These are phyloP conservation scores for Oostethus manadensis DNA, from an alignment of 2,113 vertebrate species.

Conservation along the genomic window DNA sequence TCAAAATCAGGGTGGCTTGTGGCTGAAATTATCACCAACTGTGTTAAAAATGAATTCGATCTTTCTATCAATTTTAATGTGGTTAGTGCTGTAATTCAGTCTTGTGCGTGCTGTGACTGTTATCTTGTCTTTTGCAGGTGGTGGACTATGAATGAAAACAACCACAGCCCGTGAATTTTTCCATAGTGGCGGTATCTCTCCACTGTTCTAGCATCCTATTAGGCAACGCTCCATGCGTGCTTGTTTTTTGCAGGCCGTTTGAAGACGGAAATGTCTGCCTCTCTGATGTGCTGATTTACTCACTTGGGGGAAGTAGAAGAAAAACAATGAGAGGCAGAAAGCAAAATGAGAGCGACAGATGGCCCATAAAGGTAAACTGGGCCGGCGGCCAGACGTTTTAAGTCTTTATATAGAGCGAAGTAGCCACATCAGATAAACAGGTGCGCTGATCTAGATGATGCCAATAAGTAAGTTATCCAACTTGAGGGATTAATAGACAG, in stretches of 20 bases:
- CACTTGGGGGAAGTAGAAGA: slow-evolving; percentile 74
- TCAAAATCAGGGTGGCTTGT: too few relatives aligned
- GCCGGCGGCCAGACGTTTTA: slow-evolving; percentile 64
- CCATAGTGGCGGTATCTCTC: background rate
- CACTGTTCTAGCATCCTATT: slow-evolving; percentile 16
- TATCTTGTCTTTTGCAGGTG: background rate
- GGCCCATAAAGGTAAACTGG: slow-evolving; percentile 69
- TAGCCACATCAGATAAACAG: slow-evolving; percentile 67
- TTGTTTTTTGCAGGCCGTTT: slow-evolving; percentile 60
- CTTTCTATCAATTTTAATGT: background rate
- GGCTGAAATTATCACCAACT: too few relatives aligned
- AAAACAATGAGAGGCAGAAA: slow-evolving; percentile 41
- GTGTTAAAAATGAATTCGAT: background rate
- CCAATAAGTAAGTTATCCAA: slow-evolving; percentile 43
- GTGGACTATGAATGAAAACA: background rate
- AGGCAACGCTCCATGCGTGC: slow-evolving; percentile 26
- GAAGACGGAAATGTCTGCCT: slow-evolving; percentile 58
- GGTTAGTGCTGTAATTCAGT: background rate
- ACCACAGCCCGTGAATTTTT: background rate
- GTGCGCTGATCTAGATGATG: slow-evolving; percentile 51
- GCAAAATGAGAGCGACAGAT: slow-evolving; percentile 55
- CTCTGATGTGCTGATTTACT: slow-evolving; percentile 57
- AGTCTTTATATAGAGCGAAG: slow-evolving; percentile 63
- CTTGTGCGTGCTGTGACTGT: background rate
- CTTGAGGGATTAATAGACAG: slow-evolving; percentile 42